Percentiles rank a stretch among this genome's conserved stretches.
Evolutionary conservation across 2,113 vertebrate genomes (phyloP).

Genomic region (Genyomyrus donnyi): DNA sequence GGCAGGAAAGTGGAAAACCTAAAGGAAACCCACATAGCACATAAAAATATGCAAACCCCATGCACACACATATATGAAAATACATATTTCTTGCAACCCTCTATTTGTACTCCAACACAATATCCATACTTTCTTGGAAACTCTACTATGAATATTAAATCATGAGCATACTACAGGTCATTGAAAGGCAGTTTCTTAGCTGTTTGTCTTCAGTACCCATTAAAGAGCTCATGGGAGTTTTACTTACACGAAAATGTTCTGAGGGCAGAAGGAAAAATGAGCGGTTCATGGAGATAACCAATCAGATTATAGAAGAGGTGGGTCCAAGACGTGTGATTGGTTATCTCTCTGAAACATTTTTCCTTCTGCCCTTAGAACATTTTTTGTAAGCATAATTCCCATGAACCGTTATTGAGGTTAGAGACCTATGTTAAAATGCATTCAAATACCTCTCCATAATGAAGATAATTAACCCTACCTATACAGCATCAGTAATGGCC

Average conservation of each 20-base stretch:
- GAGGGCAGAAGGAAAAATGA: too few relatives aligned
- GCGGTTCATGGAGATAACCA: too few relatives aligned
- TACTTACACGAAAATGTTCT: too few relatives aligned
- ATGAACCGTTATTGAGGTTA: background rate
- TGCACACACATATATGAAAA: background rate
- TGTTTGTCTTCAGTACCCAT: background rate
- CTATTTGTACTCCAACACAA: background rate
- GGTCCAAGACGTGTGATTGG: too few relatives aligned
- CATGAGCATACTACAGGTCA: background rate
- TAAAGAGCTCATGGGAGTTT: background rate
- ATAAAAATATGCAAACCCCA: background rate
- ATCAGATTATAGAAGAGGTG: too few relatives aligned
- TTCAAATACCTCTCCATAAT: background rate
- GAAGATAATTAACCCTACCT: background rate
- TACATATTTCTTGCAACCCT: background rate
- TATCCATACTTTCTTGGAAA: background rate
- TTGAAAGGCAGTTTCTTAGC: background rate
- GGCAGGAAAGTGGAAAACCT: background rate
- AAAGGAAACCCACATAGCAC: background rate
- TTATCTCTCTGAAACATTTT: too few relatives aligned
- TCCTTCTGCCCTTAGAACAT: too few relatives aligned
- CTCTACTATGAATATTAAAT: background rate
- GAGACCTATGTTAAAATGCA: background rate
- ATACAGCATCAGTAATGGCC: background rate
- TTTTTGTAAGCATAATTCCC: too few relatives aligned